These are phyloP conservation scores for Hybos culiciformis DNA, from an alignment of 2,888 invertebrate genomes.

Conservation along the genomic window DNA sequence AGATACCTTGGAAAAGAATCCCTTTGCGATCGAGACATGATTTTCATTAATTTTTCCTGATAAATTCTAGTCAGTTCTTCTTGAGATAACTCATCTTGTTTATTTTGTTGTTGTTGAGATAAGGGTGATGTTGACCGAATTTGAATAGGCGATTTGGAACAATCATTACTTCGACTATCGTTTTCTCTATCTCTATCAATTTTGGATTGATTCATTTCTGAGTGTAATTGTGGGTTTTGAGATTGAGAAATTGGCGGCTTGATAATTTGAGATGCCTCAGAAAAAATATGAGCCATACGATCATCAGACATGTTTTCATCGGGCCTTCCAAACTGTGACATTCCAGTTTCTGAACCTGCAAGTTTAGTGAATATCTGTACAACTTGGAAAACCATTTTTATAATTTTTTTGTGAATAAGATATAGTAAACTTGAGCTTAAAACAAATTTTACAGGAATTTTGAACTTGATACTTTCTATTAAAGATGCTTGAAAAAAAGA, in stretches of 20 bases:
- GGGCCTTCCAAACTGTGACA: conserved; percentile 63
- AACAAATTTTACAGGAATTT: too few relatives aligned
- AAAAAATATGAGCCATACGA: conserved; percentile 82
- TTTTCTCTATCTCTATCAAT: conserved; percentile 42
- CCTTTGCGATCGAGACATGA: conserved; percentile 70
- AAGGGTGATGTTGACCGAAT: conserved; percentile 71
- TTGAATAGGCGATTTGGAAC: conserved; percentile 64
- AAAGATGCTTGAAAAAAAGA: too few relatives aligned
- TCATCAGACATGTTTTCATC: conserved; percentile 78
- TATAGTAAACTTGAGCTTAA: too few relatives aligned
- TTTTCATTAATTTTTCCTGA: conserved; percentile 86
- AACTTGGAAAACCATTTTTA: conserved; percentile 9
- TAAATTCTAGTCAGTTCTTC: conserved; percentile 92
- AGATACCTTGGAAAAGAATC: conserved; percentile 69
- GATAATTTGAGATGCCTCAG: conserved; percentile 84
- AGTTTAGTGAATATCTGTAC: conserved; percentile 14
- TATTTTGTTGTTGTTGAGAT: conserved; percentile 40
- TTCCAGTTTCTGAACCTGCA: conserved; percentile 51
- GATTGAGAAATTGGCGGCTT: conserved; percentile 42
- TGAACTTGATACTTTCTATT: too few relatives aligned
- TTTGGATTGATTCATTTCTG: conserved; percentile 24
- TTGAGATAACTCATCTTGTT: conserved; percentile 77
- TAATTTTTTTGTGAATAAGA: too few relatives aligned
- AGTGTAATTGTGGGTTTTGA: conserved; percentile 35
- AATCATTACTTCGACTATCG: conserved; percentile 56